phyloP scores from a whole-genome alignment of 1,140 invertebrate genomes.

The Diorhabda carinulata region DNA sequence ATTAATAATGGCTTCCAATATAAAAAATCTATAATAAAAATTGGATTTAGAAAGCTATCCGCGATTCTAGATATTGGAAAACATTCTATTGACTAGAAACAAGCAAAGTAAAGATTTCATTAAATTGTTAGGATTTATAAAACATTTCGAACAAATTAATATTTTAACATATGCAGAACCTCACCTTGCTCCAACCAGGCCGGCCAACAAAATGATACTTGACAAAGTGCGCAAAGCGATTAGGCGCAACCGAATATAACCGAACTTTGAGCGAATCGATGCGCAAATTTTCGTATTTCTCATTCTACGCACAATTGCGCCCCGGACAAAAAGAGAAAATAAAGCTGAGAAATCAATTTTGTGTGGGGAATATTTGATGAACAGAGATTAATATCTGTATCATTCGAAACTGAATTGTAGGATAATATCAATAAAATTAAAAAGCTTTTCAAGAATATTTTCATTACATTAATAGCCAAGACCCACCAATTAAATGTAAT shows the following conservation, averaged over 20 bases:
- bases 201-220: slow-evolving; percentile 52
- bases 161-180: slow-evolving; percentile 3
- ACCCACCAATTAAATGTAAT: too few species aligned
- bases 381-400: too few species aligned
- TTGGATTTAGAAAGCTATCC: neutral
- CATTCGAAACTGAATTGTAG: too few species aligned
- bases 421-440: too few species aligned
- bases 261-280: neutral
- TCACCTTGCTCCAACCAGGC: slow-evolving; percentile 51
- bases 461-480: too few species aligned
- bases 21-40: slow-evolving; percentile 35
- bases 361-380: too few species aligned
- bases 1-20: slow-evolving; percentile 41
- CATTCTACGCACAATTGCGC: neutral
- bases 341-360: neutral
- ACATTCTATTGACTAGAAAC: too few species aligned
- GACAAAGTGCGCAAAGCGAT: slow-evolving; percentile 10
- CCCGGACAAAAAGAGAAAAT: neutral
- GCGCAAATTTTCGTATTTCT: neutral
- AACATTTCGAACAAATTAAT: too few species aligned
- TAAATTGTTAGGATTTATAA: slow-evolving; percentile 15
- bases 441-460: too few species aligned
- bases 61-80: too few species aligned
- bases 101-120: slow-evolving; percentile 1
- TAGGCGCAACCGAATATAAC: slow-evolving; percentile 2